Evolutionary conservation across 1,140 invertebrate genomes (phyloP), one percentile per base, ranked within the genome.

Genomic region (Phthorimaea operculella): DNA sequence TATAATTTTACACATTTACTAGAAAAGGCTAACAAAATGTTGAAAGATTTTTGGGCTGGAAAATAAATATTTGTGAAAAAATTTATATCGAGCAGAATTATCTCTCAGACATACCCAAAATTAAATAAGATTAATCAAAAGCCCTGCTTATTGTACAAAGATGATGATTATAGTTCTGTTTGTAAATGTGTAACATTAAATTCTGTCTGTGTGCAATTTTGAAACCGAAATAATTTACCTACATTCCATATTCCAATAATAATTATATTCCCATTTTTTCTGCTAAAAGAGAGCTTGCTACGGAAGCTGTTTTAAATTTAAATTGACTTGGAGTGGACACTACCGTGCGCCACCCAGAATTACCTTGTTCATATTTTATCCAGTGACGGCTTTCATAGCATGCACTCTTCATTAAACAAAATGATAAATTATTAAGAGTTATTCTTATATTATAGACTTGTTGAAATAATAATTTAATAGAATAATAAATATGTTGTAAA

Each of bases 381-480:
- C 10, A 39, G 21, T 39, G 3, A 39, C 36, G 36, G 10, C 36
- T 39, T 39, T 39, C n/a, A n/a, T 39, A n/a, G 36, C 36, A n/a
- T n/a, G 36, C 3, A 39, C 36, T 39, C 10, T 15, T 47, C 4
- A 47, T 5, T 47, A 16, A 47, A 28, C 28, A 9, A 48, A 33
- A 11, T 50, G 21, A 12, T 50, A 50, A 33, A 4, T 50, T 50
- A 50, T 28, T 28, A n/a, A 50, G 2, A 28, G 21, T 47, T 65
- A 68, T 65, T 62, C 63, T 69, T 80, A 66, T 79, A 79, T 28
- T 28, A 28, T 83, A 79, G 71, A 74, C 52, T 75, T 80, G 72
- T 83, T 81, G 64, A 81, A 76, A 61, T 71, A 73, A 63, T 83
- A 78, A 28, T 28, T 74, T 50, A 76, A 83, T 83, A 81, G 72